phyloP scores from a whole-genome alignment of 1,140 invertebrate genomes.

The Eciton burchellii region DNA sequence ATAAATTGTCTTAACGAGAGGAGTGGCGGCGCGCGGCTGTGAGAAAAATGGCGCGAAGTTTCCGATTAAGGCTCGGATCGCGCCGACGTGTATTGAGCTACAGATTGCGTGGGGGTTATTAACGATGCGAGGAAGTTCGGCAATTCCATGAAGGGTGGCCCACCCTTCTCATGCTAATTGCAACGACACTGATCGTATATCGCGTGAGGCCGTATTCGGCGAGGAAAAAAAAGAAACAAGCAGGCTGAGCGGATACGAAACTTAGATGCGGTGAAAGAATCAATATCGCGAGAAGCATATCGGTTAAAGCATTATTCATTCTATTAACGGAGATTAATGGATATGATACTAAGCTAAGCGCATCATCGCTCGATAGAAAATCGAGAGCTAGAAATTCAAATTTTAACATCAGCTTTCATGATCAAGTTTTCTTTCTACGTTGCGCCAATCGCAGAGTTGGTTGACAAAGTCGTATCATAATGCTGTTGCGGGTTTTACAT shows the following conservation, averaged over 20 bases:
- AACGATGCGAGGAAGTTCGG: slow-evolving; percentile 43
- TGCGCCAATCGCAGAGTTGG: no score
- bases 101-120: slow-evolving; percentile 53
- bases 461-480: neutral
- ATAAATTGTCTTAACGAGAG: slow-evolving; percentile 77
- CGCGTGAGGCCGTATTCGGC: neutral
- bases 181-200: neutral
- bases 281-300: neutral
- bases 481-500: neutral
- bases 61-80: slow-evolving; percentile 59
- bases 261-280: neutral
- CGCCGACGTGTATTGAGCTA: slow-evolving; percentile 64
- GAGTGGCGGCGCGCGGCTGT: slow-evolving; percentile 1
- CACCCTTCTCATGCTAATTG: slow-evolving; percentile 24
- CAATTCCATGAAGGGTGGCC: slow-evolving; percentile 12
- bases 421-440: no score
- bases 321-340: neutral
- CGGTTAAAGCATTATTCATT: neutral
- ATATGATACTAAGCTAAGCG: neutral
- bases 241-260: neutral
- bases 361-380: neutral
- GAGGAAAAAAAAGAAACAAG: no score
- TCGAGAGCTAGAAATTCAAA: no score
- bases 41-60: slow-evolving; percentile 75
- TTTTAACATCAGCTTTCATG: no score